Evolutionary conservation across 2,113 vertebrate genomes (phyloP).

Genomic region (Sinosuthora webbiana): DNA sequence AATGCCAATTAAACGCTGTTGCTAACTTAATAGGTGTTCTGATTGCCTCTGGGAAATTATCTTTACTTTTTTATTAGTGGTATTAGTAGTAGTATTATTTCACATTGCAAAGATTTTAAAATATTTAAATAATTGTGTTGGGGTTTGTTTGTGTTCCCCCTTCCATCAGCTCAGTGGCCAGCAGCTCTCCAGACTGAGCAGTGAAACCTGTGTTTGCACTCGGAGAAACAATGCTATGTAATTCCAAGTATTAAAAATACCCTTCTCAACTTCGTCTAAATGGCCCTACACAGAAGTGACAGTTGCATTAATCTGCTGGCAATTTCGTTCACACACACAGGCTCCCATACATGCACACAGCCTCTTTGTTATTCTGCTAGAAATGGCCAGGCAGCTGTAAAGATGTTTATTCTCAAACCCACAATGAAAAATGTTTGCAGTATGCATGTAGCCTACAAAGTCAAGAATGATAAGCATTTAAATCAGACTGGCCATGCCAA

Average conservation of each 20-base stretch:
- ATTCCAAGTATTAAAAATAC: slow-evolving; percentile 4
- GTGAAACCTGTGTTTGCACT: background rate
- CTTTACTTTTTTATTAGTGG: slow-evolving; percentile 5
- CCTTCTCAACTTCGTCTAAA: background rate
- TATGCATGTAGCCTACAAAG: slow-evolving; percentile 46
- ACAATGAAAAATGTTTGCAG: slow-evolving; percentile 40
- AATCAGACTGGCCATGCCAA: slow-evolving; percentile 60
- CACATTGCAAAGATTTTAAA: slow-evolving; percentile 2
- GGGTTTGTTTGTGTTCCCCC: background rate
- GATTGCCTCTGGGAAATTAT: slow-evolving; percentile 65
- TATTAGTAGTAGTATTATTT: background rate
- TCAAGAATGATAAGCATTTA: slow-evolving; percentile 66
- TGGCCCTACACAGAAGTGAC: background rate
- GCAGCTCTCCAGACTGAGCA: background rate
- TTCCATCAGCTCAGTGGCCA: background rate
- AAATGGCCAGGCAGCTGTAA: slow-evolving; percentile 1
- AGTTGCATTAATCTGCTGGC: slow-evolving; percentile 25
- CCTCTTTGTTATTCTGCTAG: slow-evolving; percentile 37
- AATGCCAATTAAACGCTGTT: slow-evolving; percentile 72
- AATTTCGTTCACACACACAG: background rate
- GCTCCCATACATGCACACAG: background rate
- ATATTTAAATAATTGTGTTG: background rate
- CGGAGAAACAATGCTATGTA: background rate
- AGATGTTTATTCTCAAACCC: slow-evolving; percentile 40
- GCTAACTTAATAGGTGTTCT: slow-evolving; percentile 66